A percentile compares a stretch with the other conserved stretches of the same genome.
Evolutionary conservation across 1,140 invertebrate species (phyloP).

Genomic region (Cepaea nemoralis): DNA sequence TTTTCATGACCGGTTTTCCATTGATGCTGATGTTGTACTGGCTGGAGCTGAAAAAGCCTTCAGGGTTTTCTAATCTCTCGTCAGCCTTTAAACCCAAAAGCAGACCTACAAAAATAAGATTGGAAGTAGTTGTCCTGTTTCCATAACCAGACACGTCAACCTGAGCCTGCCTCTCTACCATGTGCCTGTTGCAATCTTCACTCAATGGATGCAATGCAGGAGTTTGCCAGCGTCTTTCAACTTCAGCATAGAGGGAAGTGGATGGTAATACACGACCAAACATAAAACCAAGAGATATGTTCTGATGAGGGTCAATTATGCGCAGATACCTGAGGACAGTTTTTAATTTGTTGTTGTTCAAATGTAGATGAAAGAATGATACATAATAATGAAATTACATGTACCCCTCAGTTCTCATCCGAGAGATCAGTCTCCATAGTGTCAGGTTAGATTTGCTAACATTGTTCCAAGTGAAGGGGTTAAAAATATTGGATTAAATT

Average conservation of each 20-base stretch:
- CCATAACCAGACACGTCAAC: background rate
- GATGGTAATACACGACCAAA: conserved; percentile 53
- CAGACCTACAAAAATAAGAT: conserved; percentile 32
- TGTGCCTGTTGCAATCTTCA: background rate
- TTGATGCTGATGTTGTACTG: conserved; percentile 45
- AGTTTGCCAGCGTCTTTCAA: background rate
- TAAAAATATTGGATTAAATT: too few species aligned
- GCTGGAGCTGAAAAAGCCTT: conserved; percentile 17
- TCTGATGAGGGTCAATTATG: conserved; percentile 26
- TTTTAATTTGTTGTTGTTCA: too few species aligned
- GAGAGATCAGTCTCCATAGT: too few species aligned
- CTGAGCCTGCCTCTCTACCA: background rate
- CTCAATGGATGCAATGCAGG: background rate
- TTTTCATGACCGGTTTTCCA: conserved; percentile 48
- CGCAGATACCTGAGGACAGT: conserved; percentile 42
- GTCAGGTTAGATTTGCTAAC: too few species aligned
- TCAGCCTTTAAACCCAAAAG: background rate
- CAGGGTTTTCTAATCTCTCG: conserved; percentile 23
- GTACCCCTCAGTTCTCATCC: too few species aligned
- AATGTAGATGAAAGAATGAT: too few species aligned
- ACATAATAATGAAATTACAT: too few species aligned
- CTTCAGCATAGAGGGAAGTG: background rate
- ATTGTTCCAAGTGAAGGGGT: too few species aligned
- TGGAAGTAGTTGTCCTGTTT: conserved; percentile 18
- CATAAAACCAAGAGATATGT: conserved; percentile 49